Percentiles rank a stretch among this genome's conserved stretches.
phyloP scores from a whole-genome alignment of 2,113 vertebrate species.

The Parus major region DNA sequence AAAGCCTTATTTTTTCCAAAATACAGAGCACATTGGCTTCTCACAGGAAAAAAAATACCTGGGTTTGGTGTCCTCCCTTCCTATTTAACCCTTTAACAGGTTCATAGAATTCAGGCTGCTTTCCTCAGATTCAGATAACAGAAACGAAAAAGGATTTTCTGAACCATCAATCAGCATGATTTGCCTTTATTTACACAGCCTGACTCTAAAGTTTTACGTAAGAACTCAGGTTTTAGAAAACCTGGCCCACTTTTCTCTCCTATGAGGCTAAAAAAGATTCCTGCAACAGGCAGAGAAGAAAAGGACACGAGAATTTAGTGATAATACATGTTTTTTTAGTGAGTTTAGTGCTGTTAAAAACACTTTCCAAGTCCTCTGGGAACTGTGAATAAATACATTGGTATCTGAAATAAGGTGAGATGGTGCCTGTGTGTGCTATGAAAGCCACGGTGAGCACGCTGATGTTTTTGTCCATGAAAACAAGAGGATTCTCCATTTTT shows the following conservation, averaged over 20 bases:
- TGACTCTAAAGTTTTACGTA: background rate
- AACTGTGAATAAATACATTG: background rate
- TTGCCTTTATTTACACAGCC: background rate
- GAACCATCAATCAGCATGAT: background rate
- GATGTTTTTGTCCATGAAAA: accelerated
- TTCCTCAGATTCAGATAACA: background rate
- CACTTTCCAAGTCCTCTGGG: accelerated
- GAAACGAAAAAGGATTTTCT: background rate
- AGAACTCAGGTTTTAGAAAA: background rate
- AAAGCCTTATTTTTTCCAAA: background rate
- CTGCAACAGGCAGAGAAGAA: background rate
- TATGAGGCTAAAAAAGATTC: background rate
- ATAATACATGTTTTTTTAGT: accelerated
- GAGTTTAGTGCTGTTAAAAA: background rate
- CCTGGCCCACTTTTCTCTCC: background rate
- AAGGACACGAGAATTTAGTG: accelerated
- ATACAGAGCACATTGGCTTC: background rate
- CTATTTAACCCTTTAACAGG: background rate
- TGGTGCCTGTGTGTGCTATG: background rate
- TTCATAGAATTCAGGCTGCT: background rate
- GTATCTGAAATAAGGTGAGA: background rate
- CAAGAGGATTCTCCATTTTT: accelerated
- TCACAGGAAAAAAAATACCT: background rate
- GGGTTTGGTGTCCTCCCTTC: background rate
- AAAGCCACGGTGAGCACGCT: background rate